These are phyloP conservation scores for Anarsia innoxiella DNA, from an alignment of 2,888 invertebrate genomes.

Conservation along the genomic window DNA sequence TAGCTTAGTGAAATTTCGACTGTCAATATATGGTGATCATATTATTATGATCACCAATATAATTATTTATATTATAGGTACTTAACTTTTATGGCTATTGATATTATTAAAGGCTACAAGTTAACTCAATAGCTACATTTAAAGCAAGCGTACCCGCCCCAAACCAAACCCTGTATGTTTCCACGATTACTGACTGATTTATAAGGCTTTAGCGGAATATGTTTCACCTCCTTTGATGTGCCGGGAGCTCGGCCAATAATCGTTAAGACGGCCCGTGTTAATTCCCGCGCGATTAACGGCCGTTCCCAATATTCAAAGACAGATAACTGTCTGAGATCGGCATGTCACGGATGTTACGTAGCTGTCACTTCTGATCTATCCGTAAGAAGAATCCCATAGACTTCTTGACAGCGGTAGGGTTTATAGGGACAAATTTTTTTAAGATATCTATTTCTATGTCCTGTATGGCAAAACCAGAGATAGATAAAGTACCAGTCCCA, in stretches of 20 bases:
- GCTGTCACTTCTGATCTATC: no score
- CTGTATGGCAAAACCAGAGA: no score
- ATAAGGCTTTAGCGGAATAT: constrained; percentile 49
- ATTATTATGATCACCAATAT: no score
- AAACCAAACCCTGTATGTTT: constrained; percentile 35
- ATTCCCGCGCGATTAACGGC: constrained; percentile 28
- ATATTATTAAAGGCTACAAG: background rate
- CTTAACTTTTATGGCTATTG: background rate
- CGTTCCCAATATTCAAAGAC: no score
- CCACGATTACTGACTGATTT: constrained; percentile 52
- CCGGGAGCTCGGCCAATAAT: constrained; percentile 53
- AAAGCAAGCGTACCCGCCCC: no score
- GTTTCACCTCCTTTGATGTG: constrained; percentile 34
- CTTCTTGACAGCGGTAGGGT: no score
- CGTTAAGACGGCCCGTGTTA: constrained; percentile 61
- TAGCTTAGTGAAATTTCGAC: no score
- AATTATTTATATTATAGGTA: background rate
- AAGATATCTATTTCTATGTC: constrained; percentile 15
- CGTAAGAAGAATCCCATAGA: no score
- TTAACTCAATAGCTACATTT: background rate
- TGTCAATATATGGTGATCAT: no score
- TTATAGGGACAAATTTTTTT: constrained; percentile 36
- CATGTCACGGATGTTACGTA: no score
- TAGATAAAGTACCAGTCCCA: no score
- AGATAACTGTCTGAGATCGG: no score